Base-by-base conservation (phyloP, 2,113 vertebrate species). In the Ramphastos sulfuratus region DNA sequence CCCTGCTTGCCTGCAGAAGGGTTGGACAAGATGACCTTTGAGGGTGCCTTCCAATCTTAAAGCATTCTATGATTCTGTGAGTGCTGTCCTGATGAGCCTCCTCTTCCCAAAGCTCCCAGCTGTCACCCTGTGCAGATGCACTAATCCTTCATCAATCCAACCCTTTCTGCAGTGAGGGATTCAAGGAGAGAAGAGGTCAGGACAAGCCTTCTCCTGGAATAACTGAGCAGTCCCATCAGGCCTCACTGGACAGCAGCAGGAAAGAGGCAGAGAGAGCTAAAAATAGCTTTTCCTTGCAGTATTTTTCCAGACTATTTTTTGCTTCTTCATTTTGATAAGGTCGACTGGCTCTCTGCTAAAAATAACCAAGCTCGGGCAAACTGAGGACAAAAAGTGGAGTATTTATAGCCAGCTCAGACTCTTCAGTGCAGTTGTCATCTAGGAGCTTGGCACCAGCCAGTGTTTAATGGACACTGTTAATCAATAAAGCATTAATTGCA, bases 321-420 rank as follows among this genome's bases (percentile, higher is more conserved):
- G 98, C 98, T 97, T 95, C 97, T 97, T 97, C 98, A 97, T 98
- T 98, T 98, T 98, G 98, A 98, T 98, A 98, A 97, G 98, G 97
- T 97, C 97, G 96, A 97, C 98, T 97, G 97, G 96, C 96, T 96
- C 96, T 92, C 93, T 96, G 92, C 98, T 98, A 98, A 98, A 99
- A 98, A 99, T 98, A 98, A 97, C 83, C 90, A 84, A 98, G 50
- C 97, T 97, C 96, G 31, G 67, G 97, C 98, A 97, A 98, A 97
- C 97, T 96, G 97, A 98, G 97, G 98, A 97, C 97, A 98, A 95
- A 98, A 97, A 97, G 96, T 96, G 96, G 94, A 96, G 87, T 97
- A 97, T 98, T 98, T 97, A 97, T 98, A 97, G 95, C 96, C 87
- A 82, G 59, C 70, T 93, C 79, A 77, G 93, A 87, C 77, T 73